phyloP scores from a whole-genome alignment of 2,888 invertebrate genomes.

The Parnassius apollo region DNA sequence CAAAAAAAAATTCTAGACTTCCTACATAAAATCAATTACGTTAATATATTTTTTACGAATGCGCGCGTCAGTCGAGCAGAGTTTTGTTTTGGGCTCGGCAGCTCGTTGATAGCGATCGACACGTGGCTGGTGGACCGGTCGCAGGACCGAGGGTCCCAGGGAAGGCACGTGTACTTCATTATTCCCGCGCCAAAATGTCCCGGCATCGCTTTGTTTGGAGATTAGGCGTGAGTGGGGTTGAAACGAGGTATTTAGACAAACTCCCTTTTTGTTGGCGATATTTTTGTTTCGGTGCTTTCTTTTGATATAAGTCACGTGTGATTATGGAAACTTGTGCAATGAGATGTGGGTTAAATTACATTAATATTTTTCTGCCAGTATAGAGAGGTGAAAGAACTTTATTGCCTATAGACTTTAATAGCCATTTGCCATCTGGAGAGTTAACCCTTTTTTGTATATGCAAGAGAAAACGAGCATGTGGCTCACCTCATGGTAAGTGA shows the following conservation, averaged over 20 bases:
- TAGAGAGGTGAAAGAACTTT: too few species aligned
- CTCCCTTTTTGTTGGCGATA: constrained; percentile 34
- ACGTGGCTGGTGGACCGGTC: constrained; percentile 58
- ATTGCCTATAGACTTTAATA: too few species aligned
- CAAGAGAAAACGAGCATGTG: too few species aligned
- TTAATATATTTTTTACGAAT: constrained; percentile 18
- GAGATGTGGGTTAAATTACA: not conserved
- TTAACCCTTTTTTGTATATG: too few species aligned
- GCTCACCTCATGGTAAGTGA: too few species aligned
- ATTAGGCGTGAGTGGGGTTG: constrained; percentile 69
- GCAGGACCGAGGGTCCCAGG: constrained; percentile 31
- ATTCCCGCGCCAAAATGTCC: constrained; percentile 80
- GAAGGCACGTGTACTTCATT: constrained; percentile 75
- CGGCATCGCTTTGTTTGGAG: constrained; percentile 76
- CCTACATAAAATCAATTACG: constrained; percentile 26
- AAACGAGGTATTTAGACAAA: constrained; percentile 35
- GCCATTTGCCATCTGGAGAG: too few species aligned
- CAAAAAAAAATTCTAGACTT: not conserved
- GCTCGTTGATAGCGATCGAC: constrained; percentile 68
- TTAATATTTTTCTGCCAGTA: too few species aligned
- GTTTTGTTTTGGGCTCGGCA: constrained; percentile 55
- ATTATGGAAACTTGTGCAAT: not conserved
- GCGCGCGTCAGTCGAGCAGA: constrained; percentile 11
- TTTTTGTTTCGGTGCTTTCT: constrained; percentile 28
- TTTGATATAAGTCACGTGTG: constrained; percentile 14